Base-by-base conservation (phyloP, 1,140 invertebrate species). In the Myzus persicae region DNA sequence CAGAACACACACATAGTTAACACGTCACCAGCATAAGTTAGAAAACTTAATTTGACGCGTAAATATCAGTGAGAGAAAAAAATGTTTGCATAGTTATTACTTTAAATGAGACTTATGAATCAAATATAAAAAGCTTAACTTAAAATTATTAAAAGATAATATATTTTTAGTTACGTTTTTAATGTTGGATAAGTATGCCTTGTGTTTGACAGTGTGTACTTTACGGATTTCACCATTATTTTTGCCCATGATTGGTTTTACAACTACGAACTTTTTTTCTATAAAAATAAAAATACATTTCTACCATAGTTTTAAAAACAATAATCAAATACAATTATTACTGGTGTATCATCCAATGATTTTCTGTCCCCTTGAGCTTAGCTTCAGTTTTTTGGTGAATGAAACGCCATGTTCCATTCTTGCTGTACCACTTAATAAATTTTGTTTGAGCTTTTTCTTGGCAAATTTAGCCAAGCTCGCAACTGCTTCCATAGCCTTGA, bases 181-280 rank as follows among this genome's bases (percentile, higher is more conserved):
- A 96, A 96, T 92, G 97, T 98, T 67, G 97, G 97, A 95, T 98
- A 98, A 95, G n/a, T 97, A 97, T n/a, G 97, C 96, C 93, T 96
- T 97, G 67, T 97, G 96, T 95, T 98, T 98, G 92, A 97, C 97
- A 26, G 98, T 95, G 76, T 97, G 96, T 44, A 99, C 98, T 94
- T 96, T 96, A 95, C 99, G 97, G 94, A 97, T 98, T 82, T 97
- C 98, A 95, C 99, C 99, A 95, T 99, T 99, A 96, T 99, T 99
- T 93, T 99, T 98, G 94, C 99, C 99, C 94, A 98, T 97, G 94
- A 99, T 98, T 94, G 96, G 96, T 95, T 99, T 99, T 93, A 97
- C 97, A 94, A 98, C 96, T 18, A 93, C 48, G 59, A 96, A 96
- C 40, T 96, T 95, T 97, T 97, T 94, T 97, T 97, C 7, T 96